Percentiles rank a stretch among this genome's conserved stretches.
phyloP scores from a whole-genome alignment of 1,140 invertebrate species.

The Drosophila sturtevanti region DNA sequence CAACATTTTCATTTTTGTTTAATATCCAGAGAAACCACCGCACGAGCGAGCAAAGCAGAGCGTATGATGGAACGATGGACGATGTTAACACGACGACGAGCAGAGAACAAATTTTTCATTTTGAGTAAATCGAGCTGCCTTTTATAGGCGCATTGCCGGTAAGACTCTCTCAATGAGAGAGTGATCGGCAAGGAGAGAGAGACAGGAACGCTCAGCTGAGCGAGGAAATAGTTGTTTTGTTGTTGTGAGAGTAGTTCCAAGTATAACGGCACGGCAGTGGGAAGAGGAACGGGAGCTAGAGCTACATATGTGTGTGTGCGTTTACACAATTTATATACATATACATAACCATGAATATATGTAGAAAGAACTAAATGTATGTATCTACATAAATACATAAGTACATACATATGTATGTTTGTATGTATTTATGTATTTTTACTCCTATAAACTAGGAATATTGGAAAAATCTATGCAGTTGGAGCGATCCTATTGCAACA shows the following conservation, averaged over 20 bases:
- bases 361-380: not conserved
- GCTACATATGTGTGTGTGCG: constrained; percentile 27
- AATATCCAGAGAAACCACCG: constrained; percentile 43
- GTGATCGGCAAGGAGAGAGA: constrained; percentile 24
- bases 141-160: constrained; percentile 50
- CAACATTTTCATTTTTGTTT: constrained; percentile 55
- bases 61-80: constrained; percentile 27
- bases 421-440: constrained; percentile 5
- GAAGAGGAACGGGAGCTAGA: constrained; percentile 32
- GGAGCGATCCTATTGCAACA: constrained; percentile 33
- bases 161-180: too few relatives aligned
- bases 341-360: too few relatives aligned
- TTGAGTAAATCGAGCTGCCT: constrained; percentile 43
- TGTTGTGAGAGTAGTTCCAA: constrained; percentile 7
- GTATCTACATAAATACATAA: constrained; percentile 8
- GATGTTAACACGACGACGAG: constrained; percentile 59
- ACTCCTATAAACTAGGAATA: not conserved
- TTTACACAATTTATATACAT: not conserved
- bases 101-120: constrained; percentile 53
- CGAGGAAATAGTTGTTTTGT: not conserved
- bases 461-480: constrained; percentile 36
- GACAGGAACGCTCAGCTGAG: constrained; percentile 46
- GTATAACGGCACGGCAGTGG: constrained; percentile 2
- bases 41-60: constrained; percentile 35
- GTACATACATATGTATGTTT: constrained; percentile 1